Percentiles rank a stretch among this genome's conserved stretches.
Conservation (phyloP, 2,888 invertebrate species). For the Meteorus colon region DNA sequence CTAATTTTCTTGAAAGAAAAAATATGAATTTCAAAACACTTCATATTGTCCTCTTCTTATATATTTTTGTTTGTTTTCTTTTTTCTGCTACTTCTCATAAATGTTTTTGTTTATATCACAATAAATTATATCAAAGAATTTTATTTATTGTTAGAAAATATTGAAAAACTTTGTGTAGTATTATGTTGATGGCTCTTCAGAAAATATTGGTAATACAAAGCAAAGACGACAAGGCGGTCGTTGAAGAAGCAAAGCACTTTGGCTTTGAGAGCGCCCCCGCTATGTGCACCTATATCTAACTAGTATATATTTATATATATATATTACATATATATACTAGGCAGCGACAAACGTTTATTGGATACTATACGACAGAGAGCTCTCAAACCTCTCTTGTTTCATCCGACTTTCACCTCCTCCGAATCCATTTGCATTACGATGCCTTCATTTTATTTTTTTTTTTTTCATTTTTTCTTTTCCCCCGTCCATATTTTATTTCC, state of each 20-base stretch:
- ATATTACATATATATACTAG: conserved; percentile 11
- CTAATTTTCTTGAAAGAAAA: too few relatives aligned
- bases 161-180: conserved; percentile 11
- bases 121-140: conserved; percentile 14
- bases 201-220: conserved; percentile 50
- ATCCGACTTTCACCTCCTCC: conserved; percentile 24
- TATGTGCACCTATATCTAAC: background rate
- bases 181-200: conserved; percentile 16
- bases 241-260: conserved; percentile 46
- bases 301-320: conserved; percentile 17
- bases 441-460: conserved; percentile 29
- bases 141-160: conserved; percentile 4
- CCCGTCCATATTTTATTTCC: background rate
- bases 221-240: conserved; percentile 41
- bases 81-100: background rate
- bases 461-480: background rate
- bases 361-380: conserved; percentile 56
- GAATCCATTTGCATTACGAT: conserved; percentile 55
- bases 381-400: conserved; percentile 51
- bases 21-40: too few relatives aligned
- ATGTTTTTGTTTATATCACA: conserved; percentile 21
- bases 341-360: conserved; percentile 54
- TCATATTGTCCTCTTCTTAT: too few relatives aligned
- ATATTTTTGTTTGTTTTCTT: background rate
- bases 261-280: conserved; percentile 34